phyloP scores from a whole-genome alignment of 2,113 vertebrate genomes.

The Apteryx mantelli region DNA sequence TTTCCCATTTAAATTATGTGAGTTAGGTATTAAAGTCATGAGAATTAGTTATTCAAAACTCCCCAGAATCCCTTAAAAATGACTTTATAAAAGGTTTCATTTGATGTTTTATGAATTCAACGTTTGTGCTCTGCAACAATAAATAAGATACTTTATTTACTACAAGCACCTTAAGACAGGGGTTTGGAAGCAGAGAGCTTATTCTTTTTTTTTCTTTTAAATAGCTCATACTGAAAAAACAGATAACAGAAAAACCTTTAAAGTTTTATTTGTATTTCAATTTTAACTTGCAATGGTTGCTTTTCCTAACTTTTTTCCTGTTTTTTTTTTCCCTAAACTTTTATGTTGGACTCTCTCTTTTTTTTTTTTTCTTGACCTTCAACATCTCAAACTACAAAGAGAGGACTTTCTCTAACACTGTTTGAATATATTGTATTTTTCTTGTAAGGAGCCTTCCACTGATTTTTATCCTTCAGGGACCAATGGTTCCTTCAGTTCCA shows the following conservation, averaged over 20 bases:
- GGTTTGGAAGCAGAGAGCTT: neutral
- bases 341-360: neutral
- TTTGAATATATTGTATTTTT: constrained; percentile 67
- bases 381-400: constrained; percentile 67
- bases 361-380: constrained; percentile 57
- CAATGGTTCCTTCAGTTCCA: constrained; percentile 63
- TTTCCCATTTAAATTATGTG: neutral
- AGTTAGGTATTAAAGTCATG: neutral
- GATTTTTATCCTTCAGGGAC: constrained; percentile 74
- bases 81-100: neutral
- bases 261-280: constrained; percentile 34
- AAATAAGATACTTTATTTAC: neutral
- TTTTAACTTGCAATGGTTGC: neutral
- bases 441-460: constrained; percentile 65
- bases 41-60: neutral
- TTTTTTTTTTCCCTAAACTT: neutral
- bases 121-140: neutral
- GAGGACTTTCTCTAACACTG: constrained; percentile 56
- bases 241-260: neutral
- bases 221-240: constrained; percentile 16
- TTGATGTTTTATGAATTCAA: neutral
- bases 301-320: neutral
- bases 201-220: neutral
- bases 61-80: neutral
- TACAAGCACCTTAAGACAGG: neutral